Evolutionary conservation across 2,888 invertebrate genomes (phyloP).

Genomic region (Helleia helle): DNA sequence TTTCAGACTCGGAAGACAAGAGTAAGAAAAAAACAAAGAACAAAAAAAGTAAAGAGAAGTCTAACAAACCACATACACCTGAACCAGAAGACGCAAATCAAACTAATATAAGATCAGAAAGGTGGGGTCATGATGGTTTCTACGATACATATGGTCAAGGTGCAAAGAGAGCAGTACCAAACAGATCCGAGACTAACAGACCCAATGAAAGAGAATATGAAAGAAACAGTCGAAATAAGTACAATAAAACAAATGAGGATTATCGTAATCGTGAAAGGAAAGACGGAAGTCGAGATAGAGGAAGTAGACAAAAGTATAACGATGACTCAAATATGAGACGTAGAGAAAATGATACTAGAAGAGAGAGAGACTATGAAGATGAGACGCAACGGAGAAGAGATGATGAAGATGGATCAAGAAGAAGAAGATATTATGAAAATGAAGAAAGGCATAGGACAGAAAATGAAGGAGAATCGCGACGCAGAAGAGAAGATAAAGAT

Average conservation of each 20-base stretch:
- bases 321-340: conserved; percentile 8
- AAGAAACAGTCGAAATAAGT: conserved; percentile 15
- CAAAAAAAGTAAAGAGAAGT: conserved; percentile 34
- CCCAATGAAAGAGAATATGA: conserved; percentile 21
- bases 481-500: conserved; percentile 13
- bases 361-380: conserved; percentile 9
- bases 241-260: conserved; percentile 15
- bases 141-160: conserved; percentile 59
- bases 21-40: conserved; percentile 32
- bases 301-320: conserved; percentile 7
- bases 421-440: conserved; percentile 14
- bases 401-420: conserved; percentile 11
- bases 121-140: conserved; percentile 64
- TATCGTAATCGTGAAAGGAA: conserved; percentile 14
- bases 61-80: conserved; percentile 32
- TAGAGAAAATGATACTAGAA: conserved; percentile 11
- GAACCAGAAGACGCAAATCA: conserved; percentile 21
- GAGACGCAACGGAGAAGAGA: neutral
- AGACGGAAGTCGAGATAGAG: conserved; percentile 3
- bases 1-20: conserved; percentile 43
- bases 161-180: conserved; percentile 36
- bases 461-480: conserved; percentile 16
- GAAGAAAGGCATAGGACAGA: conserved; percentile 12
- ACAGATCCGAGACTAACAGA: conserved; percentile 30
- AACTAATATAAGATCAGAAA: conserved; percentile 30